phyloP scores from a whole-genome alignment of 2,888 invertebrate genomes.

The Hypomecis punctinalis region DNA sequence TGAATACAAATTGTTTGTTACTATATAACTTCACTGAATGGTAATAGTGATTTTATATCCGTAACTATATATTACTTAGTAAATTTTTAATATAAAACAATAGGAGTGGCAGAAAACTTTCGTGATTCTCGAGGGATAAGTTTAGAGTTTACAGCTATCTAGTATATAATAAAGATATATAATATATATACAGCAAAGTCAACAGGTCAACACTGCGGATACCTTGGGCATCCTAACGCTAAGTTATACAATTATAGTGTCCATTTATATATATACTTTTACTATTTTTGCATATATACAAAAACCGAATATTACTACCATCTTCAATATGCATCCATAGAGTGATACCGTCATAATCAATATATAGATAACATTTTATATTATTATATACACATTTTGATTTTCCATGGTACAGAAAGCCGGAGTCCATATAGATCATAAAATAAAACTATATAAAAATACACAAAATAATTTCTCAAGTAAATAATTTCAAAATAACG shows the following conservation, averaged over 20 bases:
- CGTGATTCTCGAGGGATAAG: conserved; percentile 77
- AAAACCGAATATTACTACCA: conserved; percentile 73
- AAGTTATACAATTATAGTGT: conserved; percentile 74
- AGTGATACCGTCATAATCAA: conserved; percentile 58
- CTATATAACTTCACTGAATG: conserved; percentile 34
- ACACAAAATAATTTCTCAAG: conserved; percentile 47
- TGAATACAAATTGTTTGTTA: conserved; percentile 29
- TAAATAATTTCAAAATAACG: conserved; percentile 44
- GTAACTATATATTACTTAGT: conserved; percentile 42
- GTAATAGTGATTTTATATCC: conserved; percentile 47
- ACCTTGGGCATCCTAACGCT: conserved; percentile 84
- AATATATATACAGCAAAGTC: conserved; percentile 69
- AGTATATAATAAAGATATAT: conserved; percentile 48
- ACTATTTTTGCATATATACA: conserved; percentile 79
- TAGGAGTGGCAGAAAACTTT: conserved; percentile 64
- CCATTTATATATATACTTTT: conserved; percentile 80
- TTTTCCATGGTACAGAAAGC: conserved; percentile 67
- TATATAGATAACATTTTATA: conserved; percentile 65
- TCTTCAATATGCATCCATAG: conserved; percentile 76
- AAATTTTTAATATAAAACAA: conserved; percentile 34
- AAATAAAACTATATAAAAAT: conserved; percentile 46
- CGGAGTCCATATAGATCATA: conserved; percentile 61
- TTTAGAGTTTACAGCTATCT: conserved; percentile 77
- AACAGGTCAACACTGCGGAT: conserved; percentile 80
- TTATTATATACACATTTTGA: conserved; percentile 60